Evolutionary conservation across 2,888 invertebrate species (phyloP), one percentile per base, ranked within the genome.

Genomic region (Sepioteuthis lessoniana): DNA sequence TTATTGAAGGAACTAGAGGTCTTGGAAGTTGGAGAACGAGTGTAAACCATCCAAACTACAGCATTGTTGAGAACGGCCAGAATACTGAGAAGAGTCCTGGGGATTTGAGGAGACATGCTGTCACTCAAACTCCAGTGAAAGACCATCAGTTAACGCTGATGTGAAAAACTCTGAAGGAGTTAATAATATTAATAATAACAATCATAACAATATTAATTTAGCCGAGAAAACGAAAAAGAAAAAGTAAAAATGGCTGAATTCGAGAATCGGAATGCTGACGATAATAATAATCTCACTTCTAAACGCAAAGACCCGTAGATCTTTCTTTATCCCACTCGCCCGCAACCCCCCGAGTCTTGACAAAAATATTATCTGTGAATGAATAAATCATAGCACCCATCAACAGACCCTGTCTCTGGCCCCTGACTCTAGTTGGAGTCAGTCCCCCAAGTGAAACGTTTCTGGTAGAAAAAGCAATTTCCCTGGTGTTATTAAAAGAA

Each of bases 311-410:
- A 76, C 76, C 35, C 76, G 76, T 35, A 76, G 76, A 76, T 35
- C 76, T 76, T 76, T 8, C 76, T 19, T 76, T 76, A 76, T 76
- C 76, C 76, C 35, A n/a, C 13, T n/a, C 76, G 76, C 13, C 76
- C 76, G 4, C 35, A n/a, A 4, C 21, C 76, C n/a, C n/a, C 76
- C 0, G n/a, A 10, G 76, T 76, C n/a, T 13, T 76, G 76, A 76
- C 76, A 76, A 76, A 76, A 76, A 76, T 76, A 76, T 76, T 76
- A 76, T 76, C 76, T 76, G n/a, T 76, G 76, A 76, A 76, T 76
- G 76, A 76, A 76, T 76, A 76, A 76, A 76, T 76, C 76, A 76
- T 35, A 76, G 16, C 76, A 35, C 76, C 76, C 35, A 76, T n/a
- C 76, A 76, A 76, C n/a, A 76, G 76, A 35, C 76, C n/a, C n/a